These are phyloP conservation scores for Globodera ellingtonae DNA, from an alignment of 1,140 invertebrate genomes.

Conservation along the genomic window DNA sequence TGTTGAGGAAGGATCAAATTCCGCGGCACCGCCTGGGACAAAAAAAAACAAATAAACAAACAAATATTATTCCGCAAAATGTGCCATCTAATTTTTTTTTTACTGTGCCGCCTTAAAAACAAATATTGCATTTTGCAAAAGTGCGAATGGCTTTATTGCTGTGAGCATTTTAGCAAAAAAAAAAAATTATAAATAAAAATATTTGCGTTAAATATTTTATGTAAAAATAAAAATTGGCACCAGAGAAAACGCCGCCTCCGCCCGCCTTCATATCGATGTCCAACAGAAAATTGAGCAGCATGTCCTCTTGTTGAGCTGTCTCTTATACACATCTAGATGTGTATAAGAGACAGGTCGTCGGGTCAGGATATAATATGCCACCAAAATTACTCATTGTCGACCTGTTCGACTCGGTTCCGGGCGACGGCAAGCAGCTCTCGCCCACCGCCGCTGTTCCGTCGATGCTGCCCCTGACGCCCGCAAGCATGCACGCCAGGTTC, in stretches of 20 bases:
- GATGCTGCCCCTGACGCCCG: not conserved
- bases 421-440: conserved; percentile 52
- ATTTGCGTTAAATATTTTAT: not conserved
- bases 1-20: not conserved
- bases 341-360: no score
- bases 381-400: not conserved
- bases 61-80: not conserved
- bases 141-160: conserved; percentile 7
- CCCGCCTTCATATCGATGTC: conserved; percentile 51
- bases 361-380: no score
- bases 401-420: conserved; percentile 53
- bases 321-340: no score
- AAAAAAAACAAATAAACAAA: not conserved
- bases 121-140: conserved; percentile 8
- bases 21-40: not conserved
- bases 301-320: conserved; percentile 59
- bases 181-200: no score
- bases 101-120: no score
- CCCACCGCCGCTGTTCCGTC: not conserved
- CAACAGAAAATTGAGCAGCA: conserved; percentile 53
- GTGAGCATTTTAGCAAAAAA: not conserved
- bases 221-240: not conserved
- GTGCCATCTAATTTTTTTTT: no score
- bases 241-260: conserved; percentile 21
- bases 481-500: not conserved